Conservation (phyloP, 2,113 vertebrate genomes). For the Polypterus bichir region DNA sequence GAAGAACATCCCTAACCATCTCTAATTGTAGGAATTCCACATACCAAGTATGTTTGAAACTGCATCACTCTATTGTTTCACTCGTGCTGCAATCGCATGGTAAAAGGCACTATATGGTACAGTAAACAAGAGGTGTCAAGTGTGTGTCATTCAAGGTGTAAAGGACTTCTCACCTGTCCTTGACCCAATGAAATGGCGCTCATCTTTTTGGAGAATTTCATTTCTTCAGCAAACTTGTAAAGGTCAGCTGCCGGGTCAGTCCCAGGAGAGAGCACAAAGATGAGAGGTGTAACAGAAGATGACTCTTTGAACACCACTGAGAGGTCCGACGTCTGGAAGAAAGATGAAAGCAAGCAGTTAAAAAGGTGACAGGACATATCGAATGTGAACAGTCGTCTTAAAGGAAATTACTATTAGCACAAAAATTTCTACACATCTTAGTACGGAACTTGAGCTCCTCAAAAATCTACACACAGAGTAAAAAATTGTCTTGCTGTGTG, state of each 20-base stretch:
- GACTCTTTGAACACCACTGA: slow-evolving; percentile 64
- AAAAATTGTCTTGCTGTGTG: too few relatives aligned
- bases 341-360: background rate
- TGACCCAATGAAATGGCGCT: slow-evolving; percentile 77
- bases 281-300: slow-evolving; percentile 54
- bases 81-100: too few relatives aligned
- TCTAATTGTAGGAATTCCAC: too few relatives aligned
- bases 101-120: too few relatives aligned
- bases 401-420: background rate
- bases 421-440: background rate
- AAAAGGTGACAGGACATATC: background rate
- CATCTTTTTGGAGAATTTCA: slow-evolving; percentile 78
- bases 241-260: slow-evolving; percentile 75
- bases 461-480: too few relatives aligned
- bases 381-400: too few relatives aligned
- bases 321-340: slow-evolving; percentile 65
- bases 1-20: too few relatives aligned
- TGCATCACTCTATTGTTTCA: too few relatives aligned
- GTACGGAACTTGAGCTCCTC: too few relatives aligned
- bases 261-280: slow-evolving; percentile 76
- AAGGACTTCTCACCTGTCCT: slow-evolving; percentile 59
- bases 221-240: slow-evolving; percentile 81
- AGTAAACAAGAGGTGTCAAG: too few relatives aligned
- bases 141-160: background rate
- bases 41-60: too few relatives aligned